Percentiles rank a stretch among this genome's conserved stretches.
Evolutionary conservation across 1,140 invertebrate genomes (phyloP).

Genomic region (Paralvinella palmiformis): DNA sequence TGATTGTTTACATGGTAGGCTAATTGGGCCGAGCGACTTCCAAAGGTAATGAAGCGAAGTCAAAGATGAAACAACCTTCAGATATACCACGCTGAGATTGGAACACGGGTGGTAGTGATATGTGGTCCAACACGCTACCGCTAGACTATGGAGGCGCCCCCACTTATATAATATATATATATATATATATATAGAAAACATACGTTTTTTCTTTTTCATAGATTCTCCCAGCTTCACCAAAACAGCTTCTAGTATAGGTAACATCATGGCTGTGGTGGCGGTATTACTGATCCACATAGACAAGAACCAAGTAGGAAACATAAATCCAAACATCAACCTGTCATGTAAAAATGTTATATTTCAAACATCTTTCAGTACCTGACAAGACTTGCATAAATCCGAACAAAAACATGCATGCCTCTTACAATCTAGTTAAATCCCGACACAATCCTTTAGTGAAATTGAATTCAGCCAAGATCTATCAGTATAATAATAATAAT

Average conservation of each 20-base stretch:
- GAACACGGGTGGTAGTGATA: too few species aligned
- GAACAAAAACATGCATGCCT: conserved; percentile 30
- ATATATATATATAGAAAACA: too few species aligned
- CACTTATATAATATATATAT: too few species aligned
- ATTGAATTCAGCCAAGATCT: neutral
- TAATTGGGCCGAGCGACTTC: too few species aligned
- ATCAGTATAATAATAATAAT: neutral
- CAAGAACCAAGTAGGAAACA: conserved; percentile 46
- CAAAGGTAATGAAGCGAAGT: too few species aligned
- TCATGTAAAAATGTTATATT: conserved; percentile 52
- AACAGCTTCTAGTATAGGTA: conserved; percentile 44
- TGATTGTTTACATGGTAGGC: too few species aligned
- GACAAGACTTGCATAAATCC: conserved; percentile 46
- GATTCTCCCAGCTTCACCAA: conserved; percentile 23
- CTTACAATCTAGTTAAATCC: neutral
- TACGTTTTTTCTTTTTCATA: neutral
- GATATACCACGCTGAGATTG: too few species aligned
- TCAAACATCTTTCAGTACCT: conserved; percentile 54
- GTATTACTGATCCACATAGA: conserved; percentile 52
- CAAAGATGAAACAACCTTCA: too few species aligned
- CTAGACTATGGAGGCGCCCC: too few species aligned
- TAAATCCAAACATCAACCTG: conserved; percentile 44
- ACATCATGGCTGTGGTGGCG: conserved; percentile 48
- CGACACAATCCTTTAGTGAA: neutral
- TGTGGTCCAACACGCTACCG: too few species aligned